Base-by-base conservation (phyloP, 2,888 invertebrate species). In the Yponomeuta sedellus region DNA sequence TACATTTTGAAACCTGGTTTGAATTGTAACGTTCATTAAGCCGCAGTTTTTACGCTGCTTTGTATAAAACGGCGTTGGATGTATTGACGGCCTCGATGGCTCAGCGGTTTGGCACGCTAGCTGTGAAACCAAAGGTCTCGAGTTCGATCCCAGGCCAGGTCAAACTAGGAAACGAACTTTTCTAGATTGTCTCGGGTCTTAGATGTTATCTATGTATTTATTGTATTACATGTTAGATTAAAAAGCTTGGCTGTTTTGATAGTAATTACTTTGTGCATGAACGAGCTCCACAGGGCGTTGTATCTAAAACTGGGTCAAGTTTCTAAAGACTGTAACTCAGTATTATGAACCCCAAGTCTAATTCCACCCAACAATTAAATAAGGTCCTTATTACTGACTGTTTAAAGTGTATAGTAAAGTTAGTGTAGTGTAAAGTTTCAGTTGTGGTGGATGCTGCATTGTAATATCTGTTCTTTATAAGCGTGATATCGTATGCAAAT, bases 221-320 rank as follows among this genome's bases (percentile, higher is more conserved):
- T n/a, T n/a, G n/a, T n/a, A n/a, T n/a, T n/a, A n/a, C n/a, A 28
- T 5, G 28, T 2, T 28, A 2, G 5, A 2, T 28, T 4, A 28
- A 4, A 28, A 28, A 28, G 28, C 28, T 28, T 28, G 34, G 34
- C 3, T 34, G 10, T 58, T 58, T 2, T 3, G 22, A 10, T 4
- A 2, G 58, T 20, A 58, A 10, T 59, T 59, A 22, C 25, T 20
- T 20, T 59, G 59, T 59, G 20, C 59, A 12, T 19, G 2, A 59
- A 59, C 59, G 20, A 20, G 25, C 59, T 59, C 20, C 20, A 22
- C 59, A 20, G 20, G 20, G 22, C 25, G 59, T 59, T 59, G 59
- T 22, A 10, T 44, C 20, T 64, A 44, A 22, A 64, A 39, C 64
- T 64, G 22, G 64, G 64, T 64, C 64, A 64, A 64, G 64, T 64